These are phyloP conservation scores for Microplitis deprimator DNA, from an alignment of 2,888 invertebrate species.

Conservation along the genomic window DNA sequence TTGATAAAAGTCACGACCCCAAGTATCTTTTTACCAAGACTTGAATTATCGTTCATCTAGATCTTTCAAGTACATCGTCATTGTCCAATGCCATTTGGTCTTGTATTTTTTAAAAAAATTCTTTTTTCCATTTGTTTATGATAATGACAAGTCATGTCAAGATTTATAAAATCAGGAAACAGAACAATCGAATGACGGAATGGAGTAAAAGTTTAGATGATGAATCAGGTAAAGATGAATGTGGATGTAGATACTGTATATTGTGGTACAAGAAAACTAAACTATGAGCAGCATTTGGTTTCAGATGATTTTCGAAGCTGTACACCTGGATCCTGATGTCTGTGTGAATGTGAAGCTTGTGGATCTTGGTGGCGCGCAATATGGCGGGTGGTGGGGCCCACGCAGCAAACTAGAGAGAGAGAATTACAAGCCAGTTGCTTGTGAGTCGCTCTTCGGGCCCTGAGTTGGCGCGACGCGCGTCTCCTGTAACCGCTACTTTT, in stretches of 20 bases:
- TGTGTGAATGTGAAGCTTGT: background rate
- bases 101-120: too few relatives aligned
- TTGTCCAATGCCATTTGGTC: too few relatives aligned
- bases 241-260: too few relatives aligned
- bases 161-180: too few relatives aligned
- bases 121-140: too few relatives aligned
- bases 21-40: background rate
- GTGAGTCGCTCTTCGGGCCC: conserved; percentile 68
- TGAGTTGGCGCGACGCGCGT: conserved; percentile 60
- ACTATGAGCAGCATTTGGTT: background rate
- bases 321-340: conserved; percentile 18
- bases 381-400: conserved; percentile 48
- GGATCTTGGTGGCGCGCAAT: conserved; percentile 37
- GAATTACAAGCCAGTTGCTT: conserved; percentile 58
- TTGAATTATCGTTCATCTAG: too few relatives aligned
- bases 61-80: too few relatives aligned
- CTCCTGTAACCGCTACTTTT: conserved; percentile 30
- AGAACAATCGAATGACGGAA: too few relatives aligned
- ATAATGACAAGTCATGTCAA: too few relatives aligned
- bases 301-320: conserved; percentile 8
- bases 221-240: too few relatives aligned
- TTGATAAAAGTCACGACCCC: conserved; percentile 14
- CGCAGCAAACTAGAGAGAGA: conserved; percentile 44
- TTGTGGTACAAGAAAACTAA: too few relatives aligned
- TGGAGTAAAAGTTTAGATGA: too few relatives aligned